Conservation (phyloP, 1,140 invertebrate genomes). For the Drosophila ogumai region DNA sequence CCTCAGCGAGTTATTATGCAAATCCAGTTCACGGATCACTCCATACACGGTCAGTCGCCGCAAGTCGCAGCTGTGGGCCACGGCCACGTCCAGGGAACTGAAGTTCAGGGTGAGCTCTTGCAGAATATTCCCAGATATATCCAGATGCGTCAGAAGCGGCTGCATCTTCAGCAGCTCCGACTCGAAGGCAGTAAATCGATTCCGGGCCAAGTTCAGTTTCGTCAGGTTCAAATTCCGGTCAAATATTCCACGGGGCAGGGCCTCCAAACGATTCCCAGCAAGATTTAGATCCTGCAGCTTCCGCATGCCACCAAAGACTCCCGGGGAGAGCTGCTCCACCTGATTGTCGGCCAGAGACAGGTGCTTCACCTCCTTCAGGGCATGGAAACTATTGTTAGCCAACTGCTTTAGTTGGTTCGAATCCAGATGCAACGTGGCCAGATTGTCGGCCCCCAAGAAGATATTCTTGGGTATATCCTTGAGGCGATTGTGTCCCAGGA, state of each 20-base stretch:
- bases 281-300: slow-evolving; percentile 74
- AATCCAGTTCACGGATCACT: slow-evolving; percentile 63
- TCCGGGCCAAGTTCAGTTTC: slow-evolving; percentile 60
- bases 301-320: slow-evolving; percentile 61
- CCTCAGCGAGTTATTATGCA: slow-evolving; percentile 79
- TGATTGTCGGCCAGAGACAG: slow-evolving; percentile 70
- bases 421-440: slow-evolving; percentile 66
- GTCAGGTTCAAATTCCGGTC: slow-evolving; percentile 74
- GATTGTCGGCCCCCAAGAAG: slow-evolving; percentile 77
- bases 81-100: slow-evolving; percentile 46
- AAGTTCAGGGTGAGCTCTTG: slow-evolving; percentile 79
- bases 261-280: slow-evolving; percentile 66
- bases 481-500: slow-evolving; percentile 70
- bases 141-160: slow-evolving; percentile 49
- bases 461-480: slow-evolving; percentile 82
- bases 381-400: slow-evolving; percentile 74
- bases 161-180: slow-evolving; percentile 75
- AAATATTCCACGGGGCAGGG: slow-evolving; percentile 71
- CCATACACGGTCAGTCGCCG: slow-evolving; percentile 69
- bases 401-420: slow-evolving; percentile 62
- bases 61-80: slow-evolving; percentile 72
- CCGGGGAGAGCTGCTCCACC: slow-evolving; percentile 61
- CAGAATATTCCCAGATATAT: slow-evolving; percentile 75
- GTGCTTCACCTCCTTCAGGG: slow-evolving; percentile 73
- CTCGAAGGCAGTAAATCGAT: slow-evolving; percentile 71